Evolutionary conservation across 2,888 invertebrate genomes (phyloP), one percentile per base, ranked within the genome.

Genomic region (Hedya salicella): DNA sequence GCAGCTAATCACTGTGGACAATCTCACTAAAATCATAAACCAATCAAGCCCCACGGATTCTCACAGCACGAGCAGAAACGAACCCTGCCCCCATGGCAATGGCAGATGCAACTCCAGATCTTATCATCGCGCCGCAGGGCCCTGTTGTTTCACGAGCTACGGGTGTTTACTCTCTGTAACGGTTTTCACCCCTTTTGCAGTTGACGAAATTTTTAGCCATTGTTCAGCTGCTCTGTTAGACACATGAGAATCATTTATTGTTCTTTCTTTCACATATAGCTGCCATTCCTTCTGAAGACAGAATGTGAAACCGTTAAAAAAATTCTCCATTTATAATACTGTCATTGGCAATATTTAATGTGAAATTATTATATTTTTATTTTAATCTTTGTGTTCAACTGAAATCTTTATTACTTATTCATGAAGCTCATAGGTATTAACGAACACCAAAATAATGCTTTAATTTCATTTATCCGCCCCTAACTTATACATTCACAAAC

Each of bases 71-170:
- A 85, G 87, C n/a, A n/a, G n/a, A n/a, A n/a, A n/a, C 87, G 87
- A 87, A 80, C 82, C 85, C 81, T 75, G 73, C 76, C 75, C 76
- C 72, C 70, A 70, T 74, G 72, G 89, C 91, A 91, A 70, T 74
- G 72, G 89, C 91, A 91, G 91, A 91, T 91, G 91, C 87, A 86
- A 81, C 82, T 68, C 73, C 70, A 87, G 91, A 92, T 92, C 85
- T 89, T 91, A 89, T 85, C 87, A 81, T 71, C 72, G 77, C 86
- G 78, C 89, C 85, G 82, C 89, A 82, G 90, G 88, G 86, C 80
- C 78, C 78, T 81, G 83, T 81, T 83, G 74, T 80, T 80, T 81
- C 80, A 84, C 86, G 83, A 84, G 80, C 79, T 79, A 80, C 76
- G 73, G 72, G 70, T 86, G 84, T 86, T 86, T 85, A 84, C 80